Evolutionary conservation across 1,140 invertebrate genomes (phyloP), one percentile per base, ranked within the genome.

Genomic region (Atta colombica): DNA sequence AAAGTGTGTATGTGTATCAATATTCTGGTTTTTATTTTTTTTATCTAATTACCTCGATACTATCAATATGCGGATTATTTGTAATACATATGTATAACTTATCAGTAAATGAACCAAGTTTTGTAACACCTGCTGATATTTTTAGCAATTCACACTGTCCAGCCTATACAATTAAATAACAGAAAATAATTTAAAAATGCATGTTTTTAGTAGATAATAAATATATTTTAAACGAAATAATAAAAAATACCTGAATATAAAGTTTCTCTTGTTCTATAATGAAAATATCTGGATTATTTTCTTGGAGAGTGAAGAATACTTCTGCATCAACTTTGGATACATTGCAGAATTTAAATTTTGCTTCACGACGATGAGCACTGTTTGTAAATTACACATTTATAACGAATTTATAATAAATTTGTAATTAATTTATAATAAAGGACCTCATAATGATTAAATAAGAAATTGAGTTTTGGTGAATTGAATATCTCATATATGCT

Each of bases 331-430:
- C 84, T 7, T 72, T 58, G 10, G 93, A 94, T 77, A 87, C 45
- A 87, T 95, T 95, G 18, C 61, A 72, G 14, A 94, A 92, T n/a
- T 90, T 92, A 8, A 94, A 91, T 61, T 77, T 35, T 0, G 81
- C 77, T 12, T 85, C 78, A 16, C 87, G 86, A 58, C 86, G 82
- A 80, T 93, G 89, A 61, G 60, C 21, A n/a, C 93, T 93, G 68
- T 51, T 77, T 49, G 12, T 3, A 84, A 69, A 87, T 68, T 60
- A 77, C 31, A 31, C 1, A 35, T 51, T 16, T 21, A 21, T 39
- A 55, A 66, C 25, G 45, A 58, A 39, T 39, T 39, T 39, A 39
- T 39, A 45, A 45, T 45, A 45, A 45, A 45, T 45, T 45, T 45
- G 10, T 45, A 45, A 3, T 45, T 45, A 10, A 45, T 45, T 45